Percentiles rank a stretch among this genome's conserved stretches.
These are phyloP conservation scores for Drosophila melanogaster DNA, from an alignment of 1,140 invertebrate species.

Conservation along the genomic window DNA sequence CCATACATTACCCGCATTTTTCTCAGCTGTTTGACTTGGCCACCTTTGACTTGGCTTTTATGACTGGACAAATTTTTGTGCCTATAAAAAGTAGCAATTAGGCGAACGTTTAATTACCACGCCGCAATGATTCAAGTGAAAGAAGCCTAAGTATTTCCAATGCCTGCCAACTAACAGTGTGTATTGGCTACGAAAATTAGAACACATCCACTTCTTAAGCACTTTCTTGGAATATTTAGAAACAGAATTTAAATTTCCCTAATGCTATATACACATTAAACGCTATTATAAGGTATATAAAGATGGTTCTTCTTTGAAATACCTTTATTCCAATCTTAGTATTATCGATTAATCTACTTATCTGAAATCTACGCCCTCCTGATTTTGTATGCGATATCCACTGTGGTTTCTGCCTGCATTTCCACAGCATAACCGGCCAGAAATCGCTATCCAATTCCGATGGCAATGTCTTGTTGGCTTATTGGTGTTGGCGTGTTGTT, in stretches of 20 bases:
- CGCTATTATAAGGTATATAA: too few relatives aligned
- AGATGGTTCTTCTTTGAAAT: too few relatives aligned
- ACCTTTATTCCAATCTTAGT: too few relatives aligned
- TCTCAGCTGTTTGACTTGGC: constrained; percentile 4
- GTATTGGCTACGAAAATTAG: neutral
- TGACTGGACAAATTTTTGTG: constrained; percentile 67
- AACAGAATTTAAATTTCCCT: neutral
- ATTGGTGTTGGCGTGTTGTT: constrained; percentile 77
- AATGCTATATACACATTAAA: too few relatives aligned
- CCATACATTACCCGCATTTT: constrained; percentile 23
- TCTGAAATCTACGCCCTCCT: neutral
- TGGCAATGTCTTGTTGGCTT: constrained; percentile 56
- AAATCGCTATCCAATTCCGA: constrained; percentile 46
- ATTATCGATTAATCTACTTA: neutral
- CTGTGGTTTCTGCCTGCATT: constrained; percentile 25
- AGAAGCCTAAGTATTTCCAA: constrained; percentile 20
- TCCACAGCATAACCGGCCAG: constrained; percentile 28
- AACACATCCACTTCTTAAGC: neutral
- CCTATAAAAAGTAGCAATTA: constrained; percentile 66
- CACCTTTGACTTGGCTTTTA: constrained; percentile 46
- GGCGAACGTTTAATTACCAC: constrained; percentile 67
- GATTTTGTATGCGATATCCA: constrained; percentile 4
- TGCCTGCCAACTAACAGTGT: constrained; percentile 4
- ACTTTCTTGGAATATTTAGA: too few relatives aligned
- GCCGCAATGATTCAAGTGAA: constrained; percentile 13